Conservation (phyloP, 1,140 invertebrate genomes). For the Portunus trituberculatus region DNA sequence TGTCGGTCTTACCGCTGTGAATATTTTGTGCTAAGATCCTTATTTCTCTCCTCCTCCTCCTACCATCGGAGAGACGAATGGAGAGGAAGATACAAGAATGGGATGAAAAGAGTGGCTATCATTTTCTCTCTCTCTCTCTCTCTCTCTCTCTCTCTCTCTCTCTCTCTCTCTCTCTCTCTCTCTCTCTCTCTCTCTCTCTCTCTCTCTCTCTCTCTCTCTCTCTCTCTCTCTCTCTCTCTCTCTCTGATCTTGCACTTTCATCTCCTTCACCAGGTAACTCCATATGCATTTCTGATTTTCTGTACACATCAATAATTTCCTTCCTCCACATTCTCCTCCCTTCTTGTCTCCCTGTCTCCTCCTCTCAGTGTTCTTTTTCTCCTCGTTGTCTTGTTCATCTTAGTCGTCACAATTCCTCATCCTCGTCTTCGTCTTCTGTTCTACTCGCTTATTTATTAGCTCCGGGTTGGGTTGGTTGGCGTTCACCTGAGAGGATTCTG, state of each 20-base stretch:
- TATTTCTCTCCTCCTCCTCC: no score
- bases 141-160: no score
- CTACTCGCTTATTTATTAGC: not conserved
- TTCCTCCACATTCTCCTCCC: not conserved
- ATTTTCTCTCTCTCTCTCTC: no score
- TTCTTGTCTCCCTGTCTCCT: not conserved
- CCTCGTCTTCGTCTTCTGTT: no score
- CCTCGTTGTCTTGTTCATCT: not conserved
- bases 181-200: conserved; percentile 21
- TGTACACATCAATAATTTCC: not conserved
- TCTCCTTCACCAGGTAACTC: not conserved
- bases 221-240: conserved; percentile 21
- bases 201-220: conserved; percentile 15
- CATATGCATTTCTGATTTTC: no score
- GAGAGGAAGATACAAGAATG: no score
- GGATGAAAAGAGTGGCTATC: no score
- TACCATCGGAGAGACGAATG: no score
- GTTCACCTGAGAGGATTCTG: not conserved
- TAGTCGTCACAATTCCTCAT: no score
- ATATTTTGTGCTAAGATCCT: no score
- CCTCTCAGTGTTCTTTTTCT: not conserved
- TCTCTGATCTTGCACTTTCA: not conserved
- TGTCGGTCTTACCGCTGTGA: no score
- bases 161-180: not conserved
- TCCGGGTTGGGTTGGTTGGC: not conserved